phyloP scores from a whole-genome alignment of 2,797 vertebrate genomes.

The Aplochiton taeniatus region DNA sequence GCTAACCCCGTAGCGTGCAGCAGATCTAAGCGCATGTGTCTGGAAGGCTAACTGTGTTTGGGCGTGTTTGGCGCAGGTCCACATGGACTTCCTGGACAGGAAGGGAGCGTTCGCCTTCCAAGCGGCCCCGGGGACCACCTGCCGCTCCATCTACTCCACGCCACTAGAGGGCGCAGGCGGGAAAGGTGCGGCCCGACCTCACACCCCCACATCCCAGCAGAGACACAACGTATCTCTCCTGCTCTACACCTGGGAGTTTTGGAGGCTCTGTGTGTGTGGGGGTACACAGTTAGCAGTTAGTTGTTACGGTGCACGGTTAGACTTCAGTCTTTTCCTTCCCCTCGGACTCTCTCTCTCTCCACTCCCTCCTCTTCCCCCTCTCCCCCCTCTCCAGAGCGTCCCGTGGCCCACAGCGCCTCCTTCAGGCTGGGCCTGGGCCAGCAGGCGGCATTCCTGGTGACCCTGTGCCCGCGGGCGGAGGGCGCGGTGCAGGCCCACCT shows the following conservation, averaged over 20 bases:
- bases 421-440: constrained; percentile 70
- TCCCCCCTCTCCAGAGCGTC: constrained; percentile 43
- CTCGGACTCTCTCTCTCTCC: neutral
- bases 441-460: constrained; percentile 74
- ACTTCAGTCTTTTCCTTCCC: no score
- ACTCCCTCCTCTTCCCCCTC: constrained; percentile 10
- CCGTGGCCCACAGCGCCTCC: constrained; percentile 59
- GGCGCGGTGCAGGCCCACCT: constrained; percentile 70
- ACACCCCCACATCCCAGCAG: neutral
- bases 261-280: neutral
- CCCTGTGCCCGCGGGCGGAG: constrained; percentile 73
- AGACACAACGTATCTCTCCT: neutral
- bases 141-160: constrained; percentile 56
- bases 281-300: no score
- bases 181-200: constrained; percentile 57
- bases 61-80: constrained; percentile 68
- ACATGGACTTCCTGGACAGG: constrained; percentile 79
- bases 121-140: constrained; percentile 59
- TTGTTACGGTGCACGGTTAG: no score
- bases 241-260: no score
- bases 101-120: constrained; percentile 76
- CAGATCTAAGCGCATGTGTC: neutral
- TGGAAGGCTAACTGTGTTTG: neutral
- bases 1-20: no score
- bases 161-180: constrained; percentile 33